Percentiles rank a stretch among this genome's conserved stretches.
phyloP scores from a whole-genome alignment of 2,888 invertebrate genomes.

The Lottia scabra region DNA sequence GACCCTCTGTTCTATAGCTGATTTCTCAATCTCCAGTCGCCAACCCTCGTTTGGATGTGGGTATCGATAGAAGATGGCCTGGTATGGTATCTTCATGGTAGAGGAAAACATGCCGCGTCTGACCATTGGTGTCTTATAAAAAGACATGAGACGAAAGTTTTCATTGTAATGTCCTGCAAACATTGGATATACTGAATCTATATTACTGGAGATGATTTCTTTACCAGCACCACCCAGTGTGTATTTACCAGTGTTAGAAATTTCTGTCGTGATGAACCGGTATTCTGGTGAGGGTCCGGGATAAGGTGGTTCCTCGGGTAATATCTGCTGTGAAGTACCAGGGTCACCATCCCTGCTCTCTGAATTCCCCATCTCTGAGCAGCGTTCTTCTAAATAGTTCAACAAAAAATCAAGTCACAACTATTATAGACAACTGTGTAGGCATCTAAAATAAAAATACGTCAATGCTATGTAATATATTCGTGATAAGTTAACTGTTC shows the following conservation, averaged over 20 bases:
- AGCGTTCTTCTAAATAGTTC: too few relatives aligned
- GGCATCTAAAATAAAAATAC: too few relatives aligned
- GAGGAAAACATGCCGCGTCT: conserved; percentile 24
- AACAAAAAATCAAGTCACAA: too few relatives aligned
- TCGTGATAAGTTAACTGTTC: too few relatives aligned
- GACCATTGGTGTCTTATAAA: conserved; percentile 38
- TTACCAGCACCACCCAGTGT: not conserved
- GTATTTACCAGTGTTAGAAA: conserved; percentile 23
- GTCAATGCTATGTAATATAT: too few relatives aligned
- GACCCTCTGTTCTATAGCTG: conserved; percentile 30
- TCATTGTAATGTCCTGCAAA: conserved; percentile 34
- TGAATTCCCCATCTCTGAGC: too few relatives aligned
- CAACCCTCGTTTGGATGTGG: conserved; percentile 40
- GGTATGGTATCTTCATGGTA: conserved; percentile 32
- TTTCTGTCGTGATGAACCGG: conserved; percentile 41
- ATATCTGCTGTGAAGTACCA: too few relatives aligned
- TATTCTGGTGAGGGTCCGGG: conserved; percentile 42
- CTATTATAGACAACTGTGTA: too few relatives aligned
- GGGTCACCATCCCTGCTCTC: too few relatives aligned
- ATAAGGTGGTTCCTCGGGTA: conserved; percentile 43
- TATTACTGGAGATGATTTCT: conserved; percentile 28
- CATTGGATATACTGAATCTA: conserved; percentile 33
- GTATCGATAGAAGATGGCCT: conserved; percentile 49
- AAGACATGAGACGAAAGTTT: conserved; percentile 38
- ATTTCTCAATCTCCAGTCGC: conserved; percentile 56